Percentiles rank a stretch among this genome's conserved stretches.
Evolutionary conservation across 2,113 vertebrate species (phyloP).

Genomic region (Pitta sordida): DNA sequence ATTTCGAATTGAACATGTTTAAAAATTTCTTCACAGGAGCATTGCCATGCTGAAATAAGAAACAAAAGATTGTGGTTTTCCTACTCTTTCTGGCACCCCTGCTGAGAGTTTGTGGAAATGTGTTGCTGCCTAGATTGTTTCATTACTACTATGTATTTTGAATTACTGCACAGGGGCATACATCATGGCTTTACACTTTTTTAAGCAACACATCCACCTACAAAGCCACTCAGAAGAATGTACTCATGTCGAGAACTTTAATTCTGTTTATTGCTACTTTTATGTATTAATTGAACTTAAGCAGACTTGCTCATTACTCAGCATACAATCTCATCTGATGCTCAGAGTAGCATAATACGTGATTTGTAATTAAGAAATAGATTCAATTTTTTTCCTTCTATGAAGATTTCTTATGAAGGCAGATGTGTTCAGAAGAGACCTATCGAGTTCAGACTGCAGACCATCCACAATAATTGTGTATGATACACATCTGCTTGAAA

Average conservation of each 20-base stretch:
- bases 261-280: neutral
- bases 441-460: neutral
- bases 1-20: neutral
- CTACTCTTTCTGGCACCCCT: neutral
- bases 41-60: neutral
- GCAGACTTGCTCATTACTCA: neutral
- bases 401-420: neutral
- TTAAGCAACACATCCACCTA: neutral
- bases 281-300: neutral
- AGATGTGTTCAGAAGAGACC: neutral
- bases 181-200: neutral
- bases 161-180: neutral
- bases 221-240: neutral
- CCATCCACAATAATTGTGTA: neutral
- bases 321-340: neutral
- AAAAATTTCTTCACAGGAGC: neutral
- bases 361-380: neutral
- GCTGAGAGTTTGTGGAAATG: neutral
- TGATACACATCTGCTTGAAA: neutral
- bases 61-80: neutral
- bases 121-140: rapidly evolving
- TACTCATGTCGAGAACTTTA: neutral
- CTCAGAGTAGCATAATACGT: neutral
- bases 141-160: neutral
- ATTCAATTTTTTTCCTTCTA: neutral